Evolutionary conservation across 2,888 invertebrate genomes (phyloP), one percentile per base, ranked within the genome.

Genomic region (Campoplex capitator): DNA sequence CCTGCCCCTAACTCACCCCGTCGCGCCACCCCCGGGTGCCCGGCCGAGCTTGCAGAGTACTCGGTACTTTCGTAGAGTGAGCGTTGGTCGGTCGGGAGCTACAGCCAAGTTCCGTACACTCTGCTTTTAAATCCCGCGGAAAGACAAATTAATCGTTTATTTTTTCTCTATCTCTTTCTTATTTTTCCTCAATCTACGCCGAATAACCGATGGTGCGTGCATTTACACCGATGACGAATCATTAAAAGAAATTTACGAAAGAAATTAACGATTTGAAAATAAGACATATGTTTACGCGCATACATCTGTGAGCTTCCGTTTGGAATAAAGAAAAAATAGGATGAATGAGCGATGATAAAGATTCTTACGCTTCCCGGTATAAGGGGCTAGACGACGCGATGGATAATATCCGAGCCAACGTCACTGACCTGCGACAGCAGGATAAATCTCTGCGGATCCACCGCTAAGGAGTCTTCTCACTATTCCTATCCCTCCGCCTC

Each of bases 11-110:
- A 74, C 83, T 88, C 88, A 82, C 86, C 87, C 86, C 85, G 87
- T 75, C 79, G 74, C 87, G 85, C 89, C 88, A 89, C 89, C 88
- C 89, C 87, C 89, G 85, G 86, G 84, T 88, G 88, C 89, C 89
- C 88, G 89, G 89, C 89, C 89, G 89, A 90, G 89, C 89, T 88
- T 90, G 89, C 89, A 90, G 88, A 89, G 86, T 85, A 87, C 88
- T 88, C 87, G 79, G 84, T 86, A 78, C 81, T 82, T 73, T 88
- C 88, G 88, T 88, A 88, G 86, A 82, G 83, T 83, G 87, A 83
- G 81, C 73, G 77, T 79, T 78, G 73, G 62, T 79, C 83, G 81
- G 81, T 79, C 83, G 78, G 74, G 68, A 54, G 56, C 56, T 56
- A 16, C 38, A 3, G 56, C 48, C 38, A 38, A 48, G 18, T 28